A percentile compares a stretch with the other conserved stretches of the same genome.
These are phyloP conservation scores for Calosoma granatense DNA, from an alignment of 1,140 invertebrate species.

Conservation along the genomic window DNA sequence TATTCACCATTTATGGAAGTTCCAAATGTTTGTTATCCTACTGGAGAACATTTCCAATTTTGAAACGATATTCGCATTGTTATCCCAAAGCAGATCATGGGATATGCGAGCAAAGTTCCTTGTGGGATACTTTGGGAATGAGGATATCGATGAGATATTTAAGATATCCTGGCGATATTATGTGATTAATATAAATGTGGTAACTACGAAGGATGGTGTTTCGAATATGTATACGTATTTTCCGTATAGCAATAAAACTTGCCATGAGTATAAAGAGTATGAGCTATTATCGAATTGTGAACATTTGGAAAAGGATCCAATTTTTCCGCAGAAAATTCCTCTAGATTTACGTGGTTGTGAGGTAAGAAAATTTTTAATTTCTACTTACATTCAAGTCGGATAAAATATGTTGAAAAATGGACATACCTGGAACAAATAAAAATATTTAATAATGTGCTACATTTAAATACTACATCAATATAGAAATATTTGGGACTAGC, in stretches of 20 bases:
- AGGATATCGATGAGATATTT: background rate
- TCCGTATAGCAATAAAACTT: background rate
- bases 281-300: background rate
- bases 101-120: background rate
- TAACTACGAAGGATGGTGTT: background rate
- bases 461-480: no score
- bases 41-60: no score
- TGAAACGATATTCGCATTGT: no score
- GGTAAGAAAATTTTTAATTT: no score
- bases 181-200: background rate
- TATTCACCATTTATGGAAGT: no score
- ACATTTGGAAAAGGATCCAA: background rate
- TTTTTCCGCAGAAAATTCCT: background rate
- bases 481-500: no score
- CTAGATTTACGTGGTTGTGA: background rate
- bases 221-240: background rate
- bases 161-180: background rate
- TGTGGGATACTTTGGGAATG: background rate
- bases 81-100: no score
- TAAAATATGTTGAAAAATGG: no score
- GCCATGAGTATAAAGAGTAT: background rate
- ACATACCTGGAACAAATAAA: no score
- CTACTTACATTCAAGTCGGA: no score
- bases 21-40: background rate
- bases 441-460: no score